Evolutionary conservation across 2,113 vertebrate species (phyloP).

Genomic region (Carollia perspicillata): DNA sequence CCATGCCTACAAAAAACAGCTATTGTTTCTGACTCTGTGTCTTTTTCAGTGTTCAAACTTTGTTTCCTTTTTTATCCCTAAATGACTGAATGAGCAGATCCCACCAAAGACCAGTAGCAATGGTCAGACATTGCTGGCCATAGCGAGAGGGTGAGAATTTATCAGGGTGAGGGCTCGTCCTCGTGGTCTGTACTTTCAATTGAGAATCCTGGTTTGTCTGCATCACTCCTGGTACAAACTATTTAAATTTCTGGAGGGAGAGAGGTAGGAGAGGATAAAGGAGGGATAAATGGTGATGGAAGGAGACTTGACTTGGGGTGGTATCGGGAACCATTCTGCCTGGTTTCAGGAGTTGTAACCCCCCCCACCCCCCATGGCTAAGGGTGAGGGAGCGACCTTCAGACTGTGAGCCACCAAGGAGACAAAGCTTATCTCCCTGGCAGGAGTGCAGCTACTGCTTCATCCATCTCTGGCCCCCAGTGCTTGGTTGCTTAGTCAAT

Average conservation of each 20-base stretch:
- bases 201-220: background rate
- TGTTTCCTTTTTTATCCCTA: background rate
- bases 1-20: background rate
- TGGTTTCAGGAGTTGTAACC: too few species aligned
- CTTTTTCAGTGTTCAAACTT: background rate
- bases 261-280: too few species aligned
- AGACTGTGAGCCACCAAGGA: too few species aligned
- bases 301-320: too few species aligned
- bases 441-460: too few species aligned
- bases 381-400: too few species aligned
- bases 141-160: background rate
- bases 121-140: background rate
- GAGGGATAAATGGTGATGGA: too few species aligned
- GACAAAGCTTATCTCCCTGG: too few species aligned
- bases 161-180: background rate
- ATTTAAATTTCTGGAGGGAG: background rate
- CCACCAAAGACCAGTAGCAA: background rate
- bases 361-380: too few species aligned
- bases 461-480: too few species aligned
- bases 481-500: too few species aligned
- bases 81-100: background rate
- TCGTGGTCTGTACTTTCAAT: rapidly evolving
- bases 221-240: background rate
- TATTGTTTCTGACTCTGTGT: background rate
- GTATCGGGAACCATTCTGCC: too few species aligned